Evolutionary conservation across 2,797 vertebrate species (phyloP).

Genomic region (Dicrostonyx torquatus): DNA sequence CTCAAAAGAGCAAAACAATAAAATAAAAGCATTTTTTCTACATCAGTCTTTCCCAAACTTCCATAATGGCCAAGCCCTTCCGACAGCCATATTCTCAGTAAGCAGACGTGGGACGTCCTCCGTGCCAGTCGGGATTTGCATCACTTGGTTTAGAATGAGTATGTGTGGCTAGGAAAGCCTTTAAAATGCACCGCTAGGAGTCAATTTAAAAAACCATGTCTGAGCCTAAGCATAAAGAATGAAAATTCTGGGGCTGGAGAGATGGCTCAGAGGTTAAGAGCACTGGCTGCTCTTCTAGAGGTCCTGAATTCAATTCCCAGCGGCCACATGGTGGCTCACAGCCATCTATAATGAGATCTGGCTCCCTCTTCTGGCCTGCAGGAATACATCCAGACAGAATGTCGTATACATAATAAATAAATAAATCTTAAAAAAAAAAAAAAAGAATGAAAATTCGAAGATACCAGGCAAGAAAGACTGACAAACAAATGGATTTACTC

Average conservation of each 20-base stretch:
- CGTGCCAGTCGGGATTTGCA: background rate
- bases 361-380: too few relatives aligned
- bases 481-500: background rate
- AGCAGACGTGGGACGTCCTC: background rate
- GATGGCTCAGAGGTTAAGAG: too few relatives aligned
- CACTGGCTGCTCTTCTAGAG: too few relatives aligned
- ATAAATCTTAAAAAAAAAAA: too few relatives aligned
- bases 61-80: background rate
- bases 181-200: background rate
- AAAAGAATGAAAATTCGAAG: background rate
- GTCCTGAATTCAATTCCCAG: too few relatives aligned
- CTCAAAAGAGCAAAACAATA: background rate
- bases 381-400: too few relatives aligned
- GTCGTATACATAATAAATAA: too few relatives aligned
- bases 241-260: too few relatives aligned
- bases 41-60: background rate
- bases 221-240: background rate
- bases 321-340: too few relatives aligned
- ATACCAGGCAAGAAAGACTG: background rate
- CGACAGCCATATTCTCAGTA: conserved; percentile 6
- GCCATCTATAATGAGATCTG: too few relatives aligned
- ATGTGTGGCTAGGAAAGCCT: background rate
- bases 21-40: background rate
- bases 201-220: background rate
- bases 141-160: background rate